Evolutionary conservation across 2,888 invertebrate genomes (phyloP).

Genomic region (Acanthococcus lagerstroemiae): DNA sequence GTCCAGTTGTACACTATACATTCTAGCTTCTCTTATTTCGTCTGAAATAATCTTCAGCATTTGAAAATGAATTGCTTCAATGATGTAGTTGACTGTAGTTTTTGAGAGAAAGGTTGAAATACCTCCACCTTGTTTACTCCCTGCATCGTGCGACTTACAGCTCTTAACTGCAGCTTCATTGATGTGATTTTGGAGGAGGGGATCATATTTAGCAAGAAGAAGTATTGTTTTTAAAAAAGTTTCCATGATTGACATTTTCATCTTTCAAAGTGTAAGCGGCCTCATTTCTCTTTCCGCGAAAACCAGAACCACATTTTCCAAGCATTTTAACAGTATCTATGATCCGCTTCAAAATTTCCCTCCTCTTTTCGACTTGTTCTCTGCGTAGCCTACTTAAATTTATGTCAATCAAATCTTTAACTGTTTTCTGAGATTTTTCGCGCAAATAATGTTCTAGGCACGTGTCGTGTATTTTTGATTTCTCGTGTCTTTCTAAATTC

Average conservation of each 20-base stretch:
- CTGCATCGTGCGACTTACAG: not conserved
- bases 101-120: not conserved
- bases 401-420: not conserved
- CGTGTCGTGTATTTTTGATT: not conserved
- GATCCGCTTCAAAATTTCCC: not conserved
- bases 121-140: slow-evolving; percentile 11
- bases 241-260: slow-evolving; percentile 6
- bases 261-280: slow-evolving; percentile 6
- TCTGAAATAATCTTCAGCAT: not conserved
- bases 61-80: not conserved
- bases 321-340: slow-evolving; percentile 1
- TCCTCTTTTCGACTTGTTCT: not conserved
- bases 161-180: not conserved
- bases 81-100: not conserved
- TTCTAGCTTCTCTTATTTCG: not conserved
- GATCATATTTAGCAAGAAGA: slow-evolving; percentile 2
- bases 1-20: not conserved
- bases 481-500: slow-evolving; percentile 4
- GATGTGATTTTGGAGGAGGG: not conserved
- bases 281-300: slow-evolving; percentile 1
- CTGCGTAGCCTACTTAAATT: not conserved
- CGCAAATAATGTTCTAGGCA: not conserved
- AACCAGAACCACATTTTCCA: not conserved
- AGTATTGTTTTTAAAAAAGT: slow-evolving; percentile 10
- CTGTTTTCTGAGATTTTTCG: not conserved